A percentile compares a stretch with the other conserved stretches of the same genome.
Evolutionary conservation across 2,113 vertebrate species (phyloP).

Genomic region (Festucalex cinctus): DNA sequence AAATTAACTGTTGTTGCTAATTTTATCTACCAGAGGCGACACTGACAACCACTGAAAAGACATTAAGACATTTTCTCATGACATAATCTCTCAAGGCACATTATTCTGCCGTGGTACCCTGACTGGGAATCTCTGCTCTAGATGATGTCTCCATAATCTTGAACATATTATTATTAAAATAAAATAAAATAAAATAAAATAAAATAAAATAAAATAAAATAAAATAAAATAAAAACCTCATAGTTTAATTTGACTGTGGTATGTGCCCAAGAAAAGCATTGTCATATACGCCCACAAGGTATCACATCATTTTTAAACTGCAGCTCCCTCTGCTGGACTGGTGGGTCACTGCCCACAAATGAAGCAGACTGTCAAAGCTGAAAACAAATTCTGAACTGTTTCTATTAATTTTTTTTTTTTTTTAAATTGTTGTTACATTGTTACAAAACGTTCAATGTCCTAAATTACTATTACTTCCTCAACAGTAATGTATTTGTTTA

Average conservation of each 20-base stretch:
- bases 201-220: background rate
- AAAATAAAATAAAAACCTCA: no score
- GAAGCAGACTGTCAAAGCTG: background rate
- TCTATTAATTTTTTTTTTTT: background rate
- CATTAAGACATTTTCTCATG: no score
- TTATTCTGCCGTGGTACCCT: no score
- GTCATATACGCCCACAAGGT: background rate
- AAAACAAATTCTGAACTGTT: background rate
- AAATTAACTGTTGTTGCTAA: no score
- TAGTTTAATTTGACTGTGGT: no score
- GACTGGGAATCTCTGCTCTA: no score
- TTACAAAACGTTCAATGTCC: background rate
- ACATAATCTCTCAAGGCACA: no score
- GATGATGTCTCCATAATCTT: background rate
- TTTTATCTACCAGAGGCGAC: no score
- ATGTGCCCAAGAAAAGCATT: background rate
- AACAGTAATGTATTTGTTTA: no score
- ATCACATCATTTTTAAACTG: background rate
- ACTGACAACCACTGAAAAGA: no score
- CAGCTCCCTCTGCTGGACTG: background rate
- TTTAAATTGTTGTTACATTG: background rate
- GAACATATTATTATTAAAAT: background rate
- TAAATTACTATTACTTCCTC: background rate
- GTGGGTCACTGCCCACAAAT: background rate
- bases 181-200: no score